Conservation (phyloP, 2,888 invertebrate species). For the Lutraria lutraria region DNA sequence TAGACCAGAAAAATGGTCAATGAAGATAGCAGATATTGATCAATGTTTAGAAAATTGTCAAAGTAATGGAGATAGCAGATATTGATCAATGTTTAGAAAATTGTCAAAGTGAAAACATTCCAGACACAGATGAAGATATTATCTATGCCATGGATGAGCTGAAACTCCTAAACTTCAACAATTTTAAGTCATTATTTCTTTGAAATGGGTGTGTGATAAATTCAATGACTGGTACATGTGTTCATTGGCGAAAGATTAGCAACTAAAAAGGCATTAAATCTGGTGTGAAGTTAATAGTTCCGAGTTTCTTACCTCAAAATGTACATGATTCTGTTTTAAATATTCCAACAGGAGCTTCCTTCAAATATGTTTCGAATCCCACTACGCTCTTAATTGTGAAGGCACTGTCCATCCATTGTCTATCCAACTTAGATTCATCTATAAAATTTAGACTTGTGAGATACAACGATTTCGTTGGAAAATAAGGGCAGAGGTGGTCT, state of each 20-base stretch:
- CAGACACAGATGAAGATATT: neutral
- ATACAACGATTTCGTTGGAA: no score
- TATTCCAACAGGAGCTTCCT: no score
- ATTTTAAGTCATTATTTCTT: neutral
- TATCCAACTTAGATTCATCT: no score
- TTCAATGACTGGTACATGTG: neutral
- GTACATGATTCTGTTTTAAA: neutral
- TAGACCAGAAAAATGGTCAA: neutral
- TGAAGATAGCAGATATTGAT: neutral
- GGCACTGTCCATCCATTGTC: no score
- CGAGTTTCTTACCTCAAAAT: neutral
- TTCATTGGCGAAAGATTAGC: neutral
- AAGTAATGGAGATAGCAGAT: neutral
- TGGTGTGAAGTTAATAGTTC: neutral
- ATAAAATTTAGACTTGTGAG: no score
- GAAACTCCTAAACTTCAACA: neutral
- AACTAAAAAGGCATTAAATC: neutral
- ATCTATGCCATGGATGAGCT: neutral
- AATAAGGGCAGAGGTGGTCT: no score
- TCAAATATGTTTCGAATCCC: no score
- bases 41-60: neutral
- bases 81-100: neutral
- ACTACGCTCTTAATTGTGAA: no score
- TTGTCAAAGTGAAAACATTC: neutral
- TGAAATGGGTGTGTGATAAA: neutral